Conservation (phyloP, 1,140 invertebrate genomes). For the Drosophila punjabiensis region DNA sequence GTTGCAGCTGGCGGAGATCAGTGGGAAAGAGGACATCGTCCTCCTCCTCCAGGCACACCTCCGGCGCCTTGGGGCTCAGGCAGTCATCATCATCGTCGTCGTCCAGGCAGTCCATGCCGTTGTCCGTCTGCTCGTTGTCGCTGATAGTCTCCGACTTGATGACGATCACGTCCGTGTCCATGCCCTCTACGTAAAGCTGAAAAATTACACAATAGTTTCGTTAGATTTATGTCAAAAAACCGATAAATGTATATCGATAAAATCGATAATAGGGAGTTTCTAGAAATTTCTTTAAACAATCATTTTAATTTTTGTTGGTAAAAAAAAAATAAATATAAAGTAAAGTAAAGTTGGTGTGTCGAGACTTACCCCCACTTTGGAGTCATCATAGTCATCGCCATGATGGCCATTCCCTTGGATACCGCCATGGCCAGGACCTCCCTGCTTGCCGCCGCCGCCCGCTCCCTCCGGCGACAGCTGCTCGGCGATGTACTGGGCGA, state of each 20-base stretch:
- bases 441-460: conserved; percentile 33
- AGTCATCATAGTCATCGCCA: conserved; percentile 75
- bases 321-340: neutral
- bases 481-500: conserved; percentile 76
- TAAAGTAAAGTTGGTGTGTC: neutral
- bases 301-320: neutral
- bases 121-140: conserved; percentile 81
- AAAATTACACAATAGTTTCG: no score
- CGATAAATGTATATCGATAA: no score
- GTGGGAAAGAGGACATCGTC: conserved; percentile 76
- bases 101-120: conserved; percentile 74
- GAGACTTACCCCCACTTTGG: conserved; percentile 63
- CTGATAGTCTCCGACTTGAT: conserved; percentile 84
- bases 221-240: no score
- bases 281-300: neutral
- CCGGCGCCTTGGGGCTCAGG: conserved; percentile 75
- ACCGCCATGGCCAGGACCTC: conserved; percentile 15
- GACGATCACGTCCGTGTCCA: conserved; percentile 80
- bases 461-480: conserved; percentile 76
- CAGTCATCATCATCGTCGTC: conserved; percentile 83
- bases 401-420: conserved; percentile 46
- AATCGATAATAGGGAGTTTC: neutral
- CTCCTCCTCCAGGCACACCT: conserved; percentile 81
- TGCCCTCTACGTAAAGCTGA: conserved; percentile 61
- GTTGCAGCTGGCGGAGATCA: conserved; percentile 67